Evolutionary conservation across 2,113 vertebrate species (phyloP).

Genomic region (Petroica traversi): DNA sequence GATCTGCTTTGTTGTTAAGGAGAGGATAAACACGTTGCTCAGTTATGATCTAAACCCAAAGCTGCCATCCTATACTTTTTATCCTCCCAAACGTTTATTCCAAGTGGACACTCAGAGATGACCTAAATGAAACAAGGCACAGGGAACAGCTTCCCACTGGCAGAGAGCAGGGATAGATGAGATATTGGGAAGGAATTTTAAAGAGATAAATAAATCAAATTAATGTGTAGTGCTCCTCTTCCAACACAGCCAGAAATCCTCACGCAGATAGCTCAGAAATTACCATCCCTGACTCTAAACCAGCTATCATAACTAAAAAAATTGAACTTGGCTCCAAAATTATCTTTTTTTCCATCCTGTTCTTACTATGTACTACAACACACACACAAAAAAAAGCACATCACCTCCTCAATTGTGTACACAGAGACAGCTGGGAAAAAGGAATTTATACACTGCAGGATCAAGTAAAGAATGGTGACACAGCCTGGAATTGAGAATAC

Average conservation of each 20-base stretch:
- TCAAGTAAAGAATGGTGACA: neutral
- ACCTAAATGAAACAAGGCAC: neutral
- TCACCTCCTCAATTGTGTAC: neutral
- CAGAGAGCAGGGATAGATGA: neutral
- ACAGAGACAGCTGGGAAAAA: neutral
- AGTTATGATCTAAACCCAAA: neutral
- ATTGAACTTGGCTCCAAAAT: neutral
- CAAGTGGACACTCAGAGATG: neutral
- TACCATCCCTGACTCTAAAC: neutral
- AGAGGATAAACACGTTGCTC: neutral
- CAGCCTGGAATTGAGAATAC: neutral
- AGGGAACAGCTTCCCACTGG: neutral
- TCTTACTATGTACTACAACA: neutral
- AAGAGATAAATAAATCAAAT: neutral
- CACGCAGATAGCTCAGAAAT: neutral
- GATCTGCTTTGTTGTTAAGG: neutral
- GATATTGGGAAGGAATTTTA: neutral
- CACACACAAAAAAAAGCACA: neutral
- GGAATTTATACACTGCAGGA: neutral
- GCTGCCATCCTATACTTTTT: neutral
- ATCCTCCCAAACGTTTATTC: neutral
- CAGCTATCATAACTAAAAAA: neutral
- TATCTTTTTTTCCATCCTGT: neutral
- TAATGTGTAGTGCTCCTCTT: neutral
- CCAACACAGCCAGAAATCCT: neutral